Base-by-base conservation (phyloP, 1,140 invertebrate genomes). In the Patella vulgata region DNA sequence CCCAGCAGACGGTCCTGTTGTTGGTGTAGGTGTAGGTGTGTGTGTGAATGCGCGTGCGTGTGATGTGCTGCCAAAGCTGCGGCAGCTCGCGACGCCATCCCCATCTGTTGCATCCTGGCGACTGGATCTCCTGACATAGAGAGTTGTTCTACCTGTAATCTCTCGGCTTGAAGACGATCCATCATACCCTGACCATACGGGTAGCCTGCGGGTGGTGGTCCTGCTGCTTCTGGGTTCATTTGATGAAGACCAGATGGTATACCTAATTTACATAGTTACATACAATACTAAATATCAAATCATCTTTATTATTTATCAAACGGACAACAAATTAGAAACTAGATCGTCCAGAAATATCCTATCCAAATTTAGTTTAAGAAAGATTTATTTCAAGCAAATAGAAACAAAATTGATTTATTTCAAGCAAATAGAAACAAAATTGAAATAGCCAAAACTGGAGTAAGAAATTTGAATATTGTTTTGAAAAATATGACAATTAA, bases 11-110 rank as follows among this genome's bases (percentile, higher is more conserved):
- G 91, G 81, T 91, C 91, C 44, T 83, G 75, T 73, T 90, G 77
- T 51, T 78, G 91, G 86, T 93, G 92, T 79, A 94, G 88, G 86
- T 94, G 93, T 79, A 94, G 90, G 87, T 94, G 93, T 71, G 92
- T 92, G 87, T 96, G 87, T 31, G 85, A 80, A 73, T 88, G 87
- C 51, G 86, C 82, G 65, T 88, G 94, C 74, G 93, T 92, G 87
- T 95, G 94, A 82, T 94, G 92, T 27, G 83, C 78, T 57, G 93
- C 91, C 70, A 92, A 84, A 90, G 91, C 60, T 89, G 91, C 63
- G 12, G 65, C 68, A 19, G 55, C 65, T 9, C 61, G 59, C 12
- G 68, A 63, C 3, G 69, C 66, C 36, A 57, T 50, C 91, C 91
- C 82, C 91, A 90, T 48, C 90, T 90, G n/a, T 52, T 58, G 56